Conservation (phyloP, 2,888 invertebrate genomes). For the Anarsia innoxiella region DNA sequence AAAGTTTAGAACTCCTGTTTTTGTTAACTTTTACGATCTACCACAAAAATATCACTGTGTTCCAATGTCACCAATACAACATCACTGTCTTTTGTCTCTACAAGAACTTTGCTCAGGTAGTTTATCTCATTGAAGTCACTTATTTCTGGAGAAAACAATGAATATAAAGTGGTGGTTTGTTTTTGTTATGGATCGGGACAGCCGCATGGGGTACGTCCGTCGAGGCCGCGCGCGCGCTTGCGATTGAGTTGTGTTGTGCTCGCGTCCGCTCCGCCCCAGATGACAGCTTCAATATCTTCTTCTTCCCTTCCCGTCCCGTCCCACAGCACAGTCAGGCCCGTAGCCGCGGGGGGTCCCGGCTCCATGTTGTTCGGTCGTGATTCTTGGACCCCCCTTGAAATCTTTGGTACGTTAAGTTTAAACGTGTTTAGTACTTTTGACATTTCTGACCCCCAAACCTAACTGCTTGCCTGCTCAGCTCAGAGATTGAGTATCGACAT, state of each 20-base stretch:
- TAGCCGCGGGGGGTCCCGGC: constrained; percentile 11
- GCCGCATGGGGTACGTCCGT: constrained; percentile 27
- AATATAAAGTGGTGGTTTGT: constrained; percentile 22
- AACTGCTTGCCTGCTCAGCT: constrained; percentile 3
- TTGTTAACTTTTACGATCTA: constrained; percentile 47
- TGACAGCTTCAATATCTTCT: constrained; percentile 50
- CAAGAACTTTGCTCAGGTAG: not conserved
- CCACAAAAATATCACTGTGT: constrained; percentile 42
- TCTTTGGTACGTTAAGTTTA: constrained; percentile 1
- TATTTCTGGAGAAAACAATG: too few relatives aligned
- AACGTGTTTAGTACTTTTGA: not conserved
- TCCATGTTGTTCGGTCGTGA: constrained; percentile 4
- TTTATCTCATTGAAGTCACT: too few relatives aligned
- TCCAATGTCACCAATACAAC: not conserved
- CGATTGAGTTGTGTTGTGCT: constrained; percentile 37
- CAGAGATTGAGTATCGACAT: constrained; percentile 30
- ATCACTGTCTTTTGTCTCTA: constrained; percentile 21
- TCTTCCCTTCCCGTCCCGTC: constrained; percentile 20
- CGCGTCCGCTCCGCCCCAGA: constrained; percentile 38
- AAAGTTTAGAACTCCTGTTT: constrained; percentile 58
- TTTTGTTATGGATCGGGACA: constrained; percentile 19
- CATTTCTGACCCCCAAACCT: constrained; percentile 1
- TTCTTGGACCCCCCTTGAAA: constrained; percentile 8
- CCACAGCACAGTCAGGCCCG: constrained; percentile 18
- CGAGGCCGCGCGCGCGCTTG: constrained; percentile 47